Percentiles rank a stretch among this genome's conserved stretches.
Evolutionary conservation across 2,888 invertebrate genomes (phyloP).

Genomic region (Muscina levida): DNA sequence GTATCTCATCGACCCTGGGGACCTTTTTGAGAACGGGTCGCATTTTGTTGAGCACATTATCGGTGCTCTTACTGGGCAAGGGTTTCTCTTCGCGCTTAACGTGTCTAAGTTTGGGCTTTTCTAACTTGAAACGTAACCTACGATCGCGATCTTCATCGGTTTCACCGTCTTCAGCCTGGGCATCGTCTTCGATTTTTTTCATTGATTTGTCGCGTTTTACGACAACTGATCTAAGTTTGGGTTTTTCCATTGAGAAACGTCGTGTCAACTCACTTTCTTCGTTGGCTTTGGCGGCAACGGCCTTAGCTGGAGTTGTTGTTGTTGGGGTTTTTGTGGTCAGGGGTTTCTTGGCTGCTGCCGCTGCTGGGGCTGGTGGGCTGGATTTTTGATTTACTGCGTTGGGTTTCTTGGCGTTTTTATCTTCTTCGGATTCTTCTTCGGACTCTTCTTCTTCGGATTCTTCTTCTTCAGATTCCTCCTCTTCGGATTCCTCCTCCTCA

Average conservation of each 20-base stretch:
- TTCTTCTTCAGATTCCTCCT: slow-evolving; percentile 69
- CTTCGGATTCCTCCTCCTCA: slow-evolving; percentile 65
- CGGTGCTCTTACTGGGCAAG: slow-evolving; percentile 76
- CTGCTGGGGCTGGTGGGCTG: slow-evolving; percentile 32
- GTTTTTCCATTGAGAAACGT: slow-evolving; percentile 78
- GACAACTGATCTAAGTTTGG: slow-evolving; percentile 76
- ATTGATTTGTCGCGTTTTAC: slow-evolving; percentile 78
- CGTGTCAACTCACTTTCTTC: slow-evolving; percentile 78
- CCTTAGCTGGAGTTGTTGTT: slow-evolving; percentile 34
- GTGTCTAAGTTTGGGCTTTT: slow-evolving; percentile 78
- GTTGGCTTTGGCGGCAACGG: slow-evolving; percentile 71
- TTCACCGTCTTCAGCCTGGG: slow-evolving; percentile 75
- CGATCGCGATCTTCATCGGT: slow-evolving; percentile 77
- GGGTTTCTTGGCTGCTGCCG: slow-evolving; percentile 67
- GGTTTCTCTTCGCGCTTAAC: slow-evolving; percentile 79
- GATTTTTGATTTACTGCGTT: slow-evolving; percentile 37
- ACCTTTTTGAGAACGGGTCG: slow-evolving; percentile 78
- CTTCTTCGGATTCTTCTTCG: slow-evolving; percentile 67
- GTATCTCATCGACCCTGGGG: slow-evolving; percentile 77
- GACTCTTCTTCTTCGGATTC: slow-evolving; percentile 68
- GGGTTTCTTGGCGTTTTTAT: slow-evolving; percentile 65
- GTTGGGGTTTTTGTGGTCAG: slow-evolving; percentile 4
- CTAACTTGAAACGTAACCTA: slow-evolving; percentile 77
- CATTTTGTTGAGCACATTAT: slow-evolving; percentile 77
- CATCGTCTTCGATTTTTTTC: slow-evolving; percentile 76